Conservation (phyloP, 1,140 invertebrate species). For the Dermatophagoides farinae region DNA sequence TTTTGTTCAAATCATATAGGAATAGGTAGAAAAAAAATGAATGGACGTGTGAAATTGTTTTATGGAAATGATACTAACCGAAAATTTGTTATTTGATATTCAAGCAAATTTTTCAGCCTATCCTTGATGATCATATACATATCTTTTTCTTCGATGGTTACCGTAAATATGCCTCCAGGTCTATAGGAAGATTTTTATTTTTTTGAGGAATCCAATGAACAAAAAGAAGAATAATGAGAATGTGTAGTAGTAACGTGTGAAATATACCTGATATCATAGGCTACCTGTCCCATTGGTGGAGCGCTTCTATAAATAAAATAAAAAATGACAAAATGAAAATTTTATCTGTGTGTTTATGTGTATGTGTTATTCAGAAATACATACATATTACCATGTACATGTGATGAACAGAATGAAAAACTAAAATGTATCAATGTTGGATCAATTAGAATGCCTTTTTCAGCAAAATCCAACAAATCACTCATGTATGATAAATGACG, state of each 20-base stretch:
- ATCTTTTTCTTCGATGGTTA: slow-evolving; percentile 90
- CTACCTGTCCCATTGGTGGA: slow-evolving; percentile 20
- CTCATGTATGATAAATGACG: slow-evolving; percentile 88
- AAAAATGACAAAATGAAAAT: background rate
- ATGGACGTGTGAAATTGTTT: background rate
- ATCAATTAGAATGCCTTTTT: slow-evolving; percentile 86
- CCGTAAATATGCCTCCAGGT: slow-evolving; percentile 92
- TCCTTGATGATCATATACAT: slow-evolving; percentile 96
- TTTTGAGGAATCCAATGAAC: background rate
- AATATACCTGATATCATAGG: slow-evolving; percentile 21
- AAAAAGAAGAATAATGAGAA: background rate
- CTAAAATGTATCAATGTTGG: slow-evolving; percentile 95
- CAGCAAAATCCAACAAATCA: slow-evolving; percentile 73
- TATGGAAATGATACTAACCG: slow-evolving; percentile 34
- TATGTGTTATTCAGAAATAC: too few relatives aligned
- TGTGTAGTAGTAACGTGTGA: background rate
- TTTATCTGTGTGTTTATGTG: background rate
- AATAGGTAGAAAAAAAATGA: background rate
- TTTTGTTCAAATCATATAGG: too few relatives aligned
- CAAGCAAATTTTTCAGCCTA: slow-evolving; percentile 65
- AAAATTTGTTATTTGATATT: slow-evolving; percentile 98
- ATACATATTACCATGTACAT: slow-evolving; percentile 92
- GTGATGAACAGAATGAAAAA: slow-evolving; percentile 95
- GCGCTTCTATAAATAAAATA: slow-evolving; percentile 5
- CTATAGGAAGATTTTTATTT: slow-evolving; percentile 30